Conservation (phyloP, 1,140 invertebrate species). For the Sarcophaga peregrina region DNA sequence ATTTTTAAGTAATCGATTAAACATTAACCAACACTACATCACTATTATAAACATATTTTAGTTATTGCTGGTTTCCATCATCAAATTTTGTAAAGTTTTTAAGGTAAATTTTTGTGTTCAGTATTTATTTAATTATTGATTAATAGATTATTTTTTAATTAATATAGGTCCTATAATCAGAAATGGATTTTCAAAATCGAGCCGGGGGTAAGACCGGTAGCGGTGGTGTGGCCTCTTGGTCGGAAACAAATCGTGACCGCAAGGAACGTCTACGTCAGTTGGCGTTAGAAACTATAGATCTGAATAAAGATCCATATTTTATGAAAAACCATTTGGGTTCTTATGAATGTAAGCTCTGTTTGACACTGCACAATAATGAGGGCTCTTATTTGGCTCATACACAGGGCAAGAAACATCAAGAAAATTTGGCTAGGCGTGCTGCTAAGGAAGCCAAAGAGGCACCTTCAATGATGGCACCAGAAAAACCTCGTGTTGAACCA, state of each 20-base stretch:
- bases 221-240: constrained; percentile 98
- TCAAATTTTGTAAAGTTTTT: not conserved
- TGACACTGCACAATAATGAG: constrained; percentile 99
- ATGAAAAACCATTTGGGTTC: constrained; percentile 99
- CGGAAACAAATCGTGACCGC: constrained; percentile 96
- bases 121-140: not conserved
- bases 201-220: constrained; percentile 98
- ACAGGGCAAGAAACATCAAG: constrained; percentile 99
- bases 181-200: constrained; percentile 97
- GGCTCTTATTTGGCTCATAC: constrained; percentile 99
- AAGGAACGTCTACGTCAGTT: constrained; percentile 95
- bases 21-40: no score
- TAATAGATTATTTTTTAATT: not conserved
- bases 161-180: constrained; percentile 20
- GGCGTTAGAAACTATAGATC: constrained; percentile 97
- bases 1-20: no score
- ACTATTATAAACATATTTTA: no score
- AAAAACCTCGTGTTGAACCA: constrained; percentile 94
- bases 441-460: constrained; percentile 99
- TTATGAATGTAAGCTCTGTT: constrained; percentile 99
- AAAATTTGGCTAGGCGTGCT: constrained; percentile 95
- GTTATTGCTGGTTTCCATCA: not conserved
- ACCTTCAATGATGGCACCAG: constrained; percentile 88
- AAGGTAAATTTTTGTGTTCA: not conserved
- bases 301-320: constrained; percentile 99